phyloP scores from a whole-genome alignment of 2,797 vertebrate species.

The Catamblyrhynchus diadema region DNA sequence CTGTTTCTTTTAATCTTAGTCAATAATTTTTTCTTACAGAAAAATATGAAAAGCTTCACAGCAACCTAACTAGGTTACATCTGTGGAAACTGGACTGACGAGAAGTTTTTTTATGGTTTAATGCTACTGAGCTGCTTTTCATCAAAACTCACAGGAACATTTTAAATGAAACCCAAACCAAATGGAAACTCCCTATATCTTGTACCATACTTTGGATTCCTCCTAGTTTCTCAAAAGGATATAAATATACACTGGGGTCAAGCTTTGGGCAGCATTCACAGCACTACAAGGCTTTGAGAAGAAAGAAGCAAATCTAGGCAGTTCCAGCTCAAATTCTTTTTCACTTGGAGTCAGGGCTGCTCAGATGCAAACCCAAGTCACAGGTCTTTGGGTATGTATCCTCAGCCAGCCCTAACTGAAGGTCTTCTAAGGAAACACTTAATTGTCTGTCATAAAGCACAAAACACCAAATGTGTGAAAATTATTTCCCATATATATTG shows the following conservation, averaged over 20 bases:
- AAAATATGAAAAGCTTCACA: not conserved
- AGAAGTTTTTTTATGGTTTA: not conserved
- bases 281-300: not conserved
- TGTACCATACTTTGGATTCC: not conserved
- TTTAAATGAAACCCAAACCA: not conserved
- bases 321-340: not conserved
- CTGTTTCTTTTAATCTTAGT: not conserved
- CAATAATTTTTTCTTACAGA: not conserved
- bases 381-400: fast-evolving
- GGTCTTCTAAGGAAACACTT: not conserved
- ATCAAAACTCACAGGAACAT: not conserved
- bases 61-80: not conserved
- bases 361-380: not conserved
- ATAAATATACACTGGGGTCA: not conserved
- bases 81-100: fast-evolving
- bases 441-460: not conserved
- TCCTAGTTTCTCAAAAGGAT: not conserved
- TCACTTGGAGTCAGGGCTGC: not conserved
- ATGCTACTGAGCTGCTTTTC: not conserved
- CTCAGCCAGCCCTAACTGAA: not conserved
- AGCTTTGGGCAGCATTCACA: not conserved
- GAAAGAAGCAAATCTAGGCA: not conserved
- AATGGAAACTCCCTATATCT: not conserved
- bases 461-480: not conserved
- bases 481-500: not conserved